Evolutionary conservation across 1,140 invertebrate species (phyloP), one percentile per base, ranked within the genome.

Genomic region (Akabosia matsudoensis): DNA sequence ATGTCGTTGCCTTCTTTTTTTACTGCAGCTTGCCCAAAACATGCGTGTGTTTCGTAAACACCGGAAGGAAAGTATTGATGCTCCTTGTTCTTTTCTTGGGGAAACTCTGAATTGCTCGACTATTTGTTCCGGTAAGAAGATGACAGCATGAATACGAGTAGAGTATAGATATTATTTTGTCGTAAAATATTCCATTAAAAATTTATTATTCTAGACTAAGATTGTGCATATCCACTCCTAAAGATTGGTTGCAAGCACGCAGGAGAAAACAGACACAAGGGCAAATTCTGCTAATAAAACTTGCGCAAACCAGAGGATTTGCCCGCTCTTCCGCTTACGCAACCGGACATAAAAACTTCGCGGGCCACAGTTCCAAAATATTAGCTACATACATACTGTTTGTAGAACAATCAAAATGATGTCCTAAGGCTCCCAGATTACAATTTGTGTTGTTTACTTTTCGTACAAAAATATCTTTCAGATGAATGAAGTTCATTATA

Each of bases 101-200:
- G 7, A 22, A 4, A 4, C 7, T 18, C 7, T 18, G 18, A 7
- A 45, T 45, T 7, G 37, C 7, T 45, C 37, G 18, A 10, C 18
- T 45, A 45, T 45, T 45, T 45, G 37, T 45, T n/a, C 37, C 37
- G 18, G 18, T 18, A 45, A 67, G n/a, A 67, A 31, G 28, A 7
- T 13, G 61, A 67, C 7, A 16, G 10, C n/a, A 16, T 56, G 3
- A 3, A 56, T 3, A 67, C 28, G 28, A 56, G 54, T 56, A 4
- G 10, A 13, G 7, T 56, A 56, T 45, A 45, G 37, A 18, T 18
- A 45, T 16, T 13, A 61, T 14, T 61, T 24, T 10, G 24, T 61
- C 54, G 54, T 61, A 67, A 67, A 67, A 28, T 67, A 1, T 24
- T 7, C 61, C 61, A 67, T 67, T 67, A 67, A 67, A 67, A 67